Conservation (phyloP, 2,797 vertebrate species). For the Poeciliopsis infans region DNA sequence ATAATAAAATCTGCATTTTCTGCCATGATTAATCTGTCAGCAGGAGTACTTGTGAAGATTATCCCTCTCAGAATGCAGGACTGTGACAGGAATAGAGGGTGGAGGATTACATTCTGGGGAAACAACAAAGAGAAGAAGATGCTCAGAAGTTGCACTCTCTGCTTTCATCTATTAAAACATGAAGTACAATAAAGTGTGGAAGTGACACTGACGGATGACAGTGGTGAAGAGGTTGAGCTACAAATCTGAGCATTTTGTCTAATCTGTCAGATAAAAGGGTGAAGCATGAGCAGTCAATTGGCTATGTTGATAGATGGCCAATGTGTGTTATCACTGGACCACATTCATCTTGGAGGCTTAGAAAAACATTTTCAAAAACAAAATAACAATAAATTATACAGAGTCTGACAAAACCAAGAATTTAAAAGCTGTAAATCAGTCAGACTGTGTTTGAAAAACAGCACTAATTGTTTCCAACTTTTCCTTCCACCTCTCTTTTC, state of each 20-base stretch:
- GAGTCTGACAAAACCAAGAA: conserved; percentile 1
- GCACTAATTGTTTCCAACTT: conserved; percentile 10
- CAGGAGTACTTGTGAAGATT: conserved; percentile 50
- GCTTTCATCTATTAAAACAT: conserved; percentile 12
- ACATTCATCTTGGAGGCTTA: conserved; percentile 10
- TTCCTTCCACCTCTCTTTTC: conserved; percentile 4
- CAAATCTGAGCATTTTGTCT: conserved; percentile 30
- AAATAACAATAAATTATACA: conserved; percentile 29
- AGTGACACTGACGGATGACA: conserved; percentile 37
- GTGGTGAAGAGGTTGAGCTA: conserved; percentile 25
- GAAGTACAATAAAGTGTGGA: neutral
- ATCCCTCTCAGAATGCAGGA: conserved; percentile 58
- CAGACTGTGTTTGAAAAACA: neutral
- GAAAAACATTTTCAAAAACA: conserved; percentile 5
- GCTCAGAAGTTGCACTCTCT: conserved; percentile 13
- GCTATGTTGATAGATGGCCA: conserved; percentile 40
- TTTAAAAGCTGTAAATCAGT: neutral
- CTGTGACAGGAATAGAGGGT: conserved; percentile 44
- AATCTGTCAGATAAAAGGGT: conserved; percentile 50
- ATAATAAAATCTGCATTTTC: conserved; percentile 58
- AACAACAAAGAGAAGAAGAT: conserved; percentile 14
- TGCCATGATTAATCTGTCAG: conserved; percentile 67
- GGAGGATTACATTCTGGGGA: conserved; percentile 52
- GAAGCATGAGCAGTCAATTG: conserved; percentile 25
- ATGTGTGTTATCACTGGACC: conserved; percentile 6